Evolutionary conservation across 2,113 vertebrate genomes (phyloP), one percentile per base, ranked within the genome.

Genomic region (Chionomys nivalis): DNA sequence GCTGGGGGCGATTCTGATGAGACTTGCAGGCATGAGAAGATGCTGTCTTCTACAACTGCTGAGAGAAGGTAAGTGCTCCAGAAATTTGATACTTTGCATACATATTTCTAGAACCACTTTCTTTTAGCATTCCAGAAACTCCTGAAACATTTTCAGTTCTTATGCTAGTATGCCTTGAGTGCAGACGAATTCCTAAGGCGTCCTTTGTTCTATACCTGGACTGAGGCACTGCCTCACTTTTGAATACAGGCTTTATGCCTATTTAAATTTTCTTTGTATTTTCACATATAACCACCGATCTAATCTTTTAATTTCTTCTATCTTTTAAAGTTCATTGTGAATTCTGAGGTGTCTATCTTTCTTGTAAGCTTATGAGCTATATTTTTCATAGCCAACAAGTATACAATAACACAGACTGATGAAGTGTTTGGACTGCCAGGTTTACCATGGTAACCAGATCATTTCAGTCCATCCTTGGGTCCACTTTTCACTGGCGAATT

Each of bases 341-440:
- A 76, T 83, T 94, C 52, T 16, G 42, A 76, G 58, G 1, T 58
- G 79, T 89, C 89, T 77, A n/a, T 0, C 3, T 14, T 79, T 3
- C 58, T 79, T 90, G 17, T 65, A 47, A 95, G 58, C 2, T 55
- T 76, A 70, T 1, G 5, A 7, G 33, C 26, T 93, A 76, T 87
- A 49, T 90, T 96, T 61, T 94, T 79, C 77, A 36, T 72, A 61
- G 6, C 85, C 58, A 52, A 61, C 77, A 95, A 77, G 19, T n/a
- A 0, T 75, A 39, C 28, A 11, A 7, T 77, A 47, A 90, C 4
- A 91, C 76, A 70, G 42, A 23, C 58, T 14, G 87, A 28, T 39
- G 61, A 86, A 33, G 85, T 77, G 72, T 76, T 86, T 82, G 66
- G 36, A 89, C 42, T 63, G 14, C 16, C 16, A 79, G 39, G 31